Conservation (phyloP, 2,113 vertebrate genomes). For the Okapia johnstoni region DNA sequence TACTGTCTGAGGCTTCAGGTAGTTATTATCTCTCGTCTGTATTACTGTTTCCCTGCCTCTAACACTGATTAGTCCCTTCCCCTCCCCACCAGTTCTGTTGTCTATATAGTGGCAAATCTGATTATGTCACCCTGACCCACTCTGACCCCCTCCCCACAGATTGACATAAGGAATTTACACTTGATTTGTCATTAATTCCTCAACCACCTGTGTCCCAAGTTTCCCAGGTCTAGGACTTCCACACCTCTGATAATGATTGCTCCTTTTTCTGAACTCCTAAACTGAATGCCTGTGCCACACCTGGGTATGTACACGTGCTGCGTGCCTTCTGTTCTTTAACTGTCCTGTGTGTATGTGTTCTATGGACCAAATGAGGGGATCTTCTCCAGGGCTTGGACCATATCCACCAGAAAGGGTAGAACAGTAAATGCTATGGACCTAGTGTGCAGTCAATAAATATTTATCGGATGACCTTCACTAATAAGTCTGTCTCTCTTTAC, state of each 20-base stretch:
- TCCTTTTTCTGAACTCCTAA: neutral
- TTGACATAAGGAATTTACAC: neutral
- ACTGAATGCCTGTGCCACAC: neutral
- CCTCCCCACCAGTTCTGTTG: neutral
- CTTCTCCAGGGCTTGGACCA: slow-evolving; percentile 36
- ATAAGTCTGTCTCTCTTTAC: neutral
- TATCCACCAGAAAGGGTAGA: slow-evolving; percentile 42
- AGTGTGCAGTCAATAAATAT: neutral
- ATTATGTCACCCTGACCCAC: neutral
- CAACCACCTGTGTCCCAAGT: neutral
- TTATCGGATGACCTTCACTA: slow-evolving; percentile 20
- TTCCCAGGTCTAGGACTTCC: neutral
- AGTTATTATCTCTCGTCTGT: neutral
- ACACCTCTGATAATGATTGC: neutral
- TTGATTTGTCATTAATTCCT: neutral
- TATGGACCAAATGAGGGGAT: slow-evolving; percentile 24
- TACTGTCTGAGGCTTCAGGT: neutral
- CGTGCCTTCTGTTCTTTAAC: slow-evolving; percentile 12
- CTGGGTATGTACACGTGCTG: neutral
- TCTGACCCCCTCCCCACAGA: neutral
- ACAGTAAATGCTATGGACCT: neutral
- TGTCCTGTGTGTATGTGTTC: slow-evolving; percentile 47
- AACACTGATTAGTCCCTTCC: neutral
- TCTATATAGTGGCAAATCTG: neutral
- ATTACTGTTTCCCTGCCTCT: neutral